A percentile compares a stretch with the other conserved stretches of the same genome.
These are phyloP conservation scores for Eupelmus urozonus DNA, from an alignment of 2,888 invertebrate genomes.

Conservation along the genomic window DNA sequence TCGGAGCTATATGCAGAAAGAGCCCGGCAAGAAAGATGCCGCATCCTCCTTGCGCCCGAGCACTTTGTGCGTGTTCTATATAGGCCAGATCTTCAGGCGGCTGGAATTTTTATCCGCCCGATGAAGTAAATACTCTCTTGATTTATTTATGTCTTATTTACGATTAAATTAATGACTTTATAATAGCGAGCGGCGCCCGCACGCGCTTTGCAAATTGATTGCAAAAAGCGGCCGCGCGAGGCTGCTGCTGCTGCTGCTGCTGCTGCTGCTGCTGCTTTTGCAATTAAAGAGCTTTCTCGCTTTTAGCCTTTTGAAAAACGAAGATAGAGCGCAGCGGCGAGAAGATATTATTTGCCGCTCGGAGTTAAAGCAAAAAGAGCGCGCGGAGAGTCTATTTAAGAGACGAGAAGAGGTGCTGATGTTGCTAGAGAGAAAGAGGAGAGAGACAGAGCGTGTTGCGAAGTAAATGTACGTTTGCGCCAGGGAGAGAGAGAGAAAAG, in stretches of 20 bases:
- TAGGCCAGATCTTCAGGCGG: too few species aligned
- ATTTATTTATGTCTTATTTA: slow-evolving; percentile 50
- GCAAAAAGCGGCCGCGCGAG: not conserved
- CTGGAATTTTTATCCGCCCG: slow-evolving; percentile 19
- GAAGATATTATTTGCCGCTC: not conserved
- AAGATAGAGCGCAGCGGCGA: not conserved
- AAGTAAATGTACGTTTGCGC: not conserved
- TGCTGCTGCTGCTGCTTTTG: too few species aligned
- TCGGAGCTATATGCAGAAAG: slow-evolving; percentile 46
- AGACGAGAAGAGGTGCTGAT: slow-evolving; percentile 24
- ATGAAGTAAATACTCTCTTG: slow-evolving; percentile 12
- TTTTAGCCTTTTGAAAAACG: not conserved
- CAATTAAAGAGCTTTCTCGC: not conserved
- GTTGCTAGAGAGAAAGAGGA: not conserved
- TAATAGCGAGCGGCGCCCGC: not conserved
- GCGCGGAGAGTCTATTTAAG: not conserved
- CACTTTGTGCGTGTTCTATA: slow-evolving; percentile 11
- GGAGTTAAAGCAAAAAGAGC: not conserved
- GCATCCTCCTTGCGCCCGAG: not conserved
- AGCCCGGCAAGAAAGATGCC: slow-evolving; percentile 56
- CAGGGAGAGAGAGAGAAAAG: not conserved
- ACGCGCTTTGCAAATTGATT: not conserved
- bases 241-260: too few species aligned
- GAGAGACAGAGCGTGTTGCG: not conserved
- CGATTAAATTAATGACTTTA: slow-evolving; percentile 38